A percentile compares a stretch with the other conserved stretches of the same genome.
Evolutionary conservation across 2,888 invertebrate genomes (phyloP).

Genomic region (Acronicta alni): DNA sequence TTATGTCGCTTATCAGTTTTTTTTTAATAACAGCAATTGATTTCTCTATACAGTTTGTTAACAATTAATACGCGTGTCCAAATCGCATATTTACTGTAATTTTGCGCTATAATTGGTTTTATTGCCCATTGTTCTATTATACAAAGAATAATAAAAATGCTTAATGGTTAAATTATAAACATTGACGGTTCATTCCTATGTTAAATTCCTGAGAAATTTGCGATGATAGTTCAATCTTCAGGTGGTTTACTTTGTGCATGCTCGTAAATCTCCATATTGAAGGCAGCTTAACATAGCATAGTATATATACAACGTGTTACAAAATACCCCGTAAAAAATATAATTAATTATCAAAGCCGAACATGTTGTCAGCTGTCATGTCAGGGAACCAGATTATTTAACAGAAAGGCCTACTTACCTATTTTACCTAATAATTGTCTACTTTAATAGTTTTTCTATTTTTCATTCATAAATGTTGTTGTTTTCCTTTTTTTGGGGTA

Average conservation of each 20-base stretch:
- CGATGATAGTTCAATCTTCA: neutral
- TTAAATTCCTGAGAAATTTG: constrained; percentile 40
- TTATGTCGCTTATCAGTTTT: constrained; percentile 11
- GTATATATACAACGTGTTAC: too few species aligned
- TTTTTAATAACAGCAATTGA: constrained; percentile 29
- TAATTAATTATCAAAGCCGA: too few species aligned
- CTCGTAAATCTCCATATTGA: neutral
- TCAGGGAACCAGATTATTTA: too few species aligned
- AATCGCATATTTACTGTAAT: constrained; percentile 62
- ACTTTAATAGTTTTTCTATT: too few species aligned
- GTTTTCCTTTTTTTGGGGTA: too few species aligned
- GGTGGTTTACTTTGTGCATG: too few species aligned
- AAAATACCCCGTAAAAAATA: too few species aligned
- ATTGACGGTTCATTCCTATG: constrained; percentile 43
- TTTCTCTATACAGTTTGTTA: constrained; percentile 30
- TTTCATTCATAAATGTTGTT: too few species aligned
- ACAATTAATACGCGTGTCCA: constrained; percentile 45
- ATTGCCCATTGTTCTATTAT: constrained; percentile 70
- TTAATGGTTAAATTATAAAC: constrained; percentile 65
- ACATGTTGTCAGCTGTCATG: too few species aligned
- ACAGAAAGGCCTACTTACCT: too few species aligned
- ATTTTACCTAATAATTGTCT: too few species aligned
- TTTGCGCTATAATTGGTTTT: constrained; percentile 62
- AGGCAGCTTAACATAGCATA: too few species aligned
- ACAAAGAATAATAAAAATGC: constrained; percentile 68